Evolutionary conservation across 2,888 invertebrate genomes (phyloP), one percentile per base, ranked within the genome.

Genomic region (Diarsia brunnea): DNA sequence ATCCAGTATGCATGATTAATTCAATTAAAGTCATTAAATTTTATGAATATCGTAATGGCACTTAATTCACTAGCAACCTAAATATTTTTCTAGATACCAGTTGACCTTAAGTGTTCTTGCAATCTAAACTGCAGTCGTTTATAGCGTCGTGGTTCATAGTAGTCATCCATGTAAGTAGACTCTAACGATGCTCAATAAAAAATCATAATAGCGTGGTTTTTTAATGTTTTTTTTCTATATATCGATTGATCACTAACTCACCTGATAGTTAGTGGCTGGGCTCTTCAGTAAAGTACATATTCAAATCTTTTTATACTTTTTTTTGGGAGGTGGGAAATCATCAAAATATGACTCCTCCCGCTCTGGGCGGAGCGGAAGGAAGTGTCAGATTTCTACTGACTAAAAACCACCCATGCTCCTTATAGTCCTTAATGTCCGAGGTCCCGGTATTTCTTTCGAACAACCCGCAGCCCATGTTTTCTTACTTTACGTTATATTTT

Each of bases 41-140:
- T 75, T 45, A 78, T 73, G 45, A 64, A 64, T 73, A 73, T 63
- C 78, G 61, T 31, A 67, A 58, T 58, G 16, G 31, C 51, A 60
- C 31, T 43, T 79, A 79, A 70, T 53, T 75, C 38, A 53, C 64
- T 43, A 1, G 53, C 45, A 69, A 75, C 66, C 82, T 75, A 69
- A 69, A 81, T 75, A 67, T 51, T 64, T 64, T 76, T 55, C 21
- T 67, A 19, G 8, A 55, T 55, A 64, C 80, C 31, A 43, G 69
- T 69, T 81, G 27, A 24, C 60, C 31, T 63, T 27, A 27, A 51
- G 49, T 47, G 51, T 24, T 55, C 2, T 49, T 69, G 14, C 14
- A 24, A 61, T 81, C 31, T 43, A 45, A 61, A 61, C 21, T 79
- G 49, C 19, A 47, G 53, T 61, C 7, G 16, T 68, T 53, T 55